Evolutionary conservation across 2,113 vertebrate genomes (phyloP).

Genomic region (Pseudorasbora parva): DNA sequence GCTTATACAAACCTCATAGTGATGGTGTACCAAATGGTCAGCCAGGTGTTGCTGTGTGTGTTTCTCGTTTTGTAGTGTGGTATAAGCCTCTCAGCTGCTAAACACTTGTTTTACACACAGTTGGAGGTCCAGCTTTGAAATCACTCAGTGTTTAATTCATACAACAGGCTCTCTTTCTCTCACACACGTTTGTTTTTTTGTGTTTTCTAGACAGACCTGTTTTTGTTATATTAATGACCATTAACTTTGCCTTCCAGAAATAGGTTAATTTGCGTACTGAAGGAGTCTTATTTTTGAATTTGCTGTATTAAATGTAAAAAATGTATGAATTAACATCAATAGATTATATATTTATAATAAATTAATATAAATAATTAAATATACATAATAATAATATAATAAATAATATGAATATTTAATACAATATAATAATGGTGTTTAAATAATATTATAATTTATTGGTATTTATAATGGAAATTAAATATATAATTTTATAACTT

Average conservation of each 20-base stretch:
- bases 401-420: neutral
- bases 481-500: neutral
- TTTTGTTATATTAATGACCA: neutral
- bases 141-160: slow-evolving; percentile 35
- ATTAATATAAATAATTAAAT: neutral
- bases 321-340: too few species aligned
- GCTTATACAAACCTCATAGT: neutral
- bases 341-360: neutral
- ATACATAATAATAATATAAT: neutral
- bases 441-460: neutral
- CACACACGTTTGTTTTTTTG: neutral
- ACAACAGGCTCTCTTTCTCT: neutral
- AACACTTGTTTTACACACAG: slow-evolving; percentile 44
- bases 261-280: neutral
- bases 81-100: slow-evolving; percentile 25
- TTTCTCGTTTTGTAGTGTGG: neutral
- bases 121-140: slow-evolving; percentile 44
- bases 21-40: slow-evolving; percentile 27
- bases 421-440: neutral
- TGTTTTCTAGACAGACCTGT: neutral
- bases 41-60: slow-evolving; percentile 18
- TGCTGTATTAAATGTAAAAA: neutral
- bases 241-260: neutral
- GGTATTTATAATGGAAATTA: neutral
- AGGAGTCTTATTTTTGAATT: neutral